These are phyloP conservation scores for Paratrypauchen microcephalus DNA, from an alignment of 2,797 vertebrate species.

Conservation along the genomic window DNA sequence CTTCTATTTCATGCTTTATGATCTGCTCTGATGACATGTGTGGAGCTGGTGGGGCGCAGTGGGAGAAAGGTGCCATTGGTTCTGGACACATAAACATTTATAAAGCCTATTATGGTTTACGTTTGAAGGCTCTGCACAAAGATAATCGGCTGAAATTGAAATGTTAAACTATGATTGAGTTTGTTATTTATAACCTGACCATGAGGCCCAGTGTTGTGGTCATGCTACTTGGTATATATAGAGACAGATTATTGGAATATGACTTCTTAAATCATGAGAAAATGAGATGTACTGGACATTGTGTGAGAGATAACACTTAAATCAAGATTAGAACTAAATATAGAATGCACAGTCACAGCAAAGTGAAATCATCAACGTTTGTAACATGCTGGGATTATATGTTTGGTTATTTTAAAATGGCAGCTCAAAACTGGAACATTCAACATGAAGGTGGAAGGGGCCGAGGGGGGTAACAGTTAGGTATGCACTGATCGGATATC, in stretches of 20 bases:
- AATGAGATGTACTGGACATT: background rate
- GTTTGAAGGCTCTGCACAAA: slow-evolving; percentile 26
- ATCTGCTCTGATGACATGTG: slow-evolving; percentile 71
- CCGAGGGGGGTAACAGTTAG: too few species aligned
- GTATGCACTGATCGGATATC: too few species aligned
- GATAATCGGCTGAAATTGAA: slow-evolving; percentile 28
- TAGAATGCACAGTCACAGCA: too few species aligned
- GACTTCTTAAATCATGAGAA: background rate
- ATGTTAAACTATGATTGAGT: slow-evolving; percentile 12
- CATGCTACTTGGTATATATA: background rate
- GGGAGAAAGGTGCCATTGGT: slow-evolving; percentile 45
- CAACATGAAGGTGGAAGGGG: too few species aligned
- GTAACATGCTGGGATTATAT: too few species aligned
- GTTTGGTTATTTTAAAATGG: too few species aligned
- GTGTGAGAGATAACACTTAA: background rate
- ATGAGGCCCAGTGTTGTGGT: background rate
- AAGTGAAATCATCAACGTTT: too few species aligned
- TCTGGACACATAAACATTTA: slow-evolving; percentile 52
- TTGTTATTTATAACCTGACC: background rate
- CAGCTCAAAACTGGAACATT: too few species aligned
- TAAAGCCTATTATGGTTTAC: slow-evolving; percentile 38
- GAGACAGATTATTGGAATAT: background rate
- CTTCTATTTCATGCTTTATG: slow-evolving; percentile 73
- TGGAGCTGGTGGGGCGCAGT: slow-evolving; percentile 67
- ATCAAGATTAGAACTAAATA: background rate